Evolutionary conservation across 2,888 invertebrate genomes (phyloP).

Genomic region (Drosophila mimica): DNA sequence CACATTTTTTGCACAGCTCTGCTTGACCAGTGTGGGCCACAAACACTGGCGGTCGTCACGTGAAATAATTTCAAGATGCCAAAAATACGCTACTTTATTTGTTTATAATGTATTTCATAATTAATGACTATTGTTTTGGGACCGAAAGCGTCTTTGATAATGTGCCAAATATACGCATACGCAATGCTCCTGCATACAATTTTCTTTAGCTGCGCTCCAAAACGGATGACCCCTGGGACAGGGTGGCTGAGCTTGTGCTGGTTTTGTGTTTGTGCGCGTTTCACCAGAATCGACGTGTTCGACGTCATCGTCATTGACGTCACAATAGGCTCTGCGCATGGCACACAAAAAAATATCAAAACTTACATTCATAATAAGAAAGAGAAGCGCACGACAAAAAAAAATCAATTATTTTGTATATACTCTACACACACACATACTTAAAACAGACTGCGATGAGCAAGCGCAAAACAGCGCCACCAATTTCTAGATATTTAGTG

Average conservation of each 20-base stretch:
- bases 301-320: slow-evolving; percentile 76
- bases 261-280: slow-evolving; percentile 24
- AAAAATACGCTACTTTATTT: slow-evolving; percentile 37
- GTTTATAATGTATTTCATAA: slow-evolving; percentile 50
- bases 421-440: slow-evolving; percentile 28
- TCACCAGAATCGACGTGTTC: slow-evolving; percentile 34
- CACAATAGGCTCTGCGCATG: slow-evolving; percentile 50
- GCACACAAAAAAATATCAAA: slow-evolving; percentile 16
- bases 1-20: slow-evolving; percentile 10
- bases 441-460: slow-evolving; percentile 38
- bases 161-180: slow-evolving; percentile 20
- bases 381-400: slow-evolving; percentile 31
- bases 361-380: slow-evolving; percentile 11
- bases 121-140: slow-evolving; percentile 57
- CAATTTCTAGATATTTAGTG: slow-evolving; percentile 29
- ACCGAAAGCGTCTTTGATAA: slow-evolving; percentile 45
- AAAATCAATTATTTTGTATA: slow-evolving; percentile 72
- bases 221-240: slow-evolving; percentile 53
- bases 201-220: slow-evolving; percentile 38
- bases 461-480: slow-evolving; percentile 66
- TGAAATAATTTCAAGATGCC: slow-evolving; percentile 68
- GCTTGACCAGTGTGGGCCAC: slow-evolving; percentile 37
- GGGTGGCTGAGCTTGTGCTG: neutral
- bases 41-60: slow-evolving; percentile 55
- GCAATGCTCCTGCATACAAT: slow-evolving; percentile 26